Percentiles rank a stretch among this genome's conserved stretches.
These are phyloP conservation scores for Myxocyprinus asiaticus DNA, from an alignment of 2,113 vertebrate genomes.

Conservation along the genomic window DNA sequence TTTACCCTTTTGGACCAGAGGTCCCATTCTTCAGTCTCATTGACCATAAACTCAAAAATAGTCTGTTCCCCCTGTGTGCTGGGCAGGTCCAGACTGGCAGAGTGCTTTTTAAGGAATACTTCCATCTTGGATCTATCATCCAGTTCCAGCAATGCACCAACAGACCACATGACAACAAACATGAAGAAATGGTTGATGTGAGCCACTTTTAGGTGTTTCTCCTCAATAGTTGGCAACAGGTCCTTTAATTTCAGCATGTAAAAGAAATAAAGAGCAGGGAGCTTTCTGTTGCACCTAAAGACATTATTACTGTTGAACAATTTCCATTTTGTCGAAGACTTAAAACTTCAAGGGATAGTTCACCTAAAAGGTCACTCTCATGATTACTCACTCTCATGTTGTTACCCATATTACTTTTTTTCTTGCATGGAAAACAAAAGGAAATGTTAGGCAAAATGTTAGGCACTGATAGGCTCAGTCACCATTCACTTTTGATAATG, in stretches of 20 bases:
- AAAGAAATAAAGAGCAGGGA: neutral
- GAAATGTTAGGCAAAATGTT: too few species aligned
- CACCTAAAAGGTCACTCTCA: too few species aligned
- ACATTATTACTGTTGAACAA: too few species aligned
- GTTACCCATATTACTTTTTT: too few species aligned
- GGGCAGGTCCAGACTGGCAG: slow-evolving; percentile 75
- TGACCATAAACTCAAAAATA: slow-evolving; percentile 82
- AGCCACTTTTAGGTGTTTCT: slow-evolving; percentile 67
- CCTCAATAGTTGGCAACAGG: slow-evolving; percentile 69
- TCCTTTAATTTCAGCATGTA: slow-evolving; percentile 68
- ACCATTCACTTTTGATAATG: too few species aligned
- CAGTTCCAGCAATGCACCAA: slow-evolving; percentile 80
- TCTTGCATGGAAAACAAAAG: too few species aligned
- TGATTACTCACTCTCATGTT: too few species aligned
- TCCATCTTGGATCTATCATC: slow-evolving; percentile 83
- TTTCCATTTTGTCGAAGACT: too few species aligned
- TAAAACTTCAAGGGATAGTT: too few species aligned
- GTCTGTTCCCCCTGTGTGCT: slow-evolving; percentile 72
- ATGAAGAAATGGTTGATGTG: slow-evolving; percentile 75
- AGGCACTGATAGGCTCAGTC: too few species aligned
- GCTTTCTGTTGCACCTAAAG: too few species aligned
- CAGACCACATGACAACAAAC: slow-evolving; percentile 84
- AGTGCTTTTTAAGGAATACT: slow-evolving; percentile 70
- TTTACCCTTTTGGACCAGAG: slow-evolving; percentile 80
- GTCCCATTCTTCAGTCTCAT: slow-evolving; percentile 78